Evolutionary conservation across 2,888 invertebrate genomes (phyloP).

Genomic region (Mythimna ferrago): DNA sequence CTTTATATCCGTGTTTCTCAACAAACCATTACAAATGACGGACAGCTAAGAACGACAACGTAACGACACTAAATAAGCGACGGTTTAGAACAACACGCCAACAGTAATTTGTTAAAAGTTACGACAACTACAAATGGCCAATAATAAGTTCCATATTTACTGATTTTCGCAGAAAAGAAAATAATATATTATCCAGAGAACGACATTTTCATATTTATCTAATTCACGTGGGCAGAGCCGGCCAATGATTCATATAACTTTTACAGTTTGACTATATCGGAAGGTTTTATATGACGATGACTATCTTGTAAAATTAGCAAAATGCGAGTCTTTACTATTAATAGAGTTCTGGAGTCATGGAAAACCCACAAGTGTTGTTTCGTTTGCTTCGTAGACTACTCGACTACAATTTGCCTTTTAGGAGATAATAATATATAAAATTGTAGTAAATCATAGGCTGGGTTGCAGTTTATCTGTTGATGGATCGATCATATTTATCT

Average conservation of each 20-base stretch:
- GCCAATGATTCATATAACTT: slow-evolving; percentile 71
- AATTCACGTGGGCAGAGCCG: slow-evolving; percentile 66
- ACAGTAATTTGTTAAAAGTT: slow-evolving; percentile 42
- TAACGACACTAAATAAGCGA: slow-evolving; percentile 42
- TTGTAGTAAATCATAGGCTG: not conserved
- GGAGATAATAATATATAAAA: not conserved
- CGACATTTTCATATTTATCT: slow-evolving; percentile 64
- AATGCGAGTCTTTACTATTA: slow-evolving; percentile 58
- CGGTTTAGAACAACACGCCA: slow-evolving; percentile 26
- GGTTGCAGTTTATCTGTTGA: slow-evolving; percentile 3
- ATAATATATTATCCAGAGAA: slow-evolving; percentile 62
- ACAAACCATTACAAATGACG: slow-evolving; percentile 47
- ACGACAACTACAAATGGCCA: slow-evolving; percentile 48
- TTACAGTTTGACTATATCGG: slow-evolving; percentile 70
- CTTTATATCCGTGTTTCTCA: slow-evolving; percentile 41
- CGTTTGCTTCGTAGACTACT: slow-evolving; percentile 14
- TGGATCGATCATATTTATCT: slow-evolving; percentile 23
- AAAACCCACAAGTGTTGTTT: slow-evolving; percentile 30
- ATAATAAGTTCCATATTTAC: slow-evolving; percentile 48
- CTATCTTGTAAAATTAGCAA: slow-evolving; percentile 68
- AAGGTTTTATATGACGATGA: slow-evolving; percentile 63
- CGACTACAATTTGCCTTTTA: slow-evolving; percentile 2
- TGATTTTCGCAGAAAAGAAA: slow-evolving; percentile 53
- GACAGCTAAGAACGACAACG: slow-evolving; percentile 32
- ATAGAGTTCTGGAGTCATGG: slow-evolving; percentile 59